These are phyloP conservation scores for Eupithecia exiguata DNA, from an alignment of 2,888 invertebrate genomes.

Conservation along the genomic window DNA sequence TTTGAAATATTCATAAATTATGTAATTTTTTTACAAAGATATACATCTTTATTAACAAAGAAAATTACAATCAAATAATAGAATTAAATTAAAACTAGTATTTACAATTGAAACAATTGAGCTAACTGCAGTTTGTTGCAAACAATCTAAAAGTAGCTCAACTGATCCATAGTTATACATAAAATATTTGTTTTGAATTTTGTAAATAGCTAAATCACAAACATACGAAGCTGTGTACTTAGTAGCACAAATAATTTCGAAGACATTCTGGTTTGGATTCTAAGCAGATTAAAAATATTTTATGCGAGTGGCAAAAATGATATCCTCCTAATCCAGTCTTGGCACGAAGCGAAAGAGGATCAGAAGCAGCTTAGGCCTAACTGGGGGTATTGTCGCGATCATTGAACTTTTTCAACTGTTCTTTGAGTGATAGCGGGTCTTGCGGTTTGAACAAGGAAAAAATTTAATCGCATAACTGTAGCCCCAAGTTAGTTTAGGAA, in stretches of 20 bases:
- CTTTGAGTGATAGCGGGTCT: slow-evolving; percentile 4
- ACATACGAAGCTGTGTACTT: not conserved
- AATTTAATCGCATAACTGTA: not conserved
- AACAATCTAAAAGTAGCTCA: too few relatives aligned
- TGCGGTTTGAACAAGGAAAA: not conserved
- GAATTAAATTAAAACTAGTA: too few relatives aligned
- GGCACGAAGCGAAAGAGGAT: slow-evolving; percentile 9
- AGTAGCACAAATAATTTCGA: not conserved
- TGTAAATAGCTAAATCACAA: not conserved
- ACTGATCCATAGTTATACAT: too few relatives aligned
- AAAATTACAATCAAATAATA: too few relatives aligned
- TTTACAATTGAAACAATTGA: too few relatives aligned
- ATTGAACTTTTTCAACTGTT: slow-evolving; percentile 4
- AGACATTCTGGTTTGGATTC: slow-evolving; percentile 3
- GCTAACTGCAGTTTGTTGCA: too few relatives aligned
- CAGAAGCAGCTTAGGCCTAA: slow-evolving; percentile 7
- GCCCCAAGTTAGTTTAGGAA: not conserved
- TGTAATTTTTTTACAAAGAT: too few relatives aligned
- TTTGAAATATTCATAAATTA: too few relatives aligned
- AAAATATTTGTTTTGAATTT: too few relatives aligned
- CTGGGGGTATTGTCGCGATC: not conserved
- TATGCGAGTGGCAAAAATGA: not conserved
- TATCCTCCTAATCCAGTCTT: slow-evolving; percentile 4
- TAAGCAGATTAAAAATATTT: slow-evolving; percentile 6
- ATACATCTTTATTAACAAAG: too few relatives aligned